phyloP scores from a whole-genome alignment of 2,113 vertebrate species.

The Oryzias woworae region DNA sequence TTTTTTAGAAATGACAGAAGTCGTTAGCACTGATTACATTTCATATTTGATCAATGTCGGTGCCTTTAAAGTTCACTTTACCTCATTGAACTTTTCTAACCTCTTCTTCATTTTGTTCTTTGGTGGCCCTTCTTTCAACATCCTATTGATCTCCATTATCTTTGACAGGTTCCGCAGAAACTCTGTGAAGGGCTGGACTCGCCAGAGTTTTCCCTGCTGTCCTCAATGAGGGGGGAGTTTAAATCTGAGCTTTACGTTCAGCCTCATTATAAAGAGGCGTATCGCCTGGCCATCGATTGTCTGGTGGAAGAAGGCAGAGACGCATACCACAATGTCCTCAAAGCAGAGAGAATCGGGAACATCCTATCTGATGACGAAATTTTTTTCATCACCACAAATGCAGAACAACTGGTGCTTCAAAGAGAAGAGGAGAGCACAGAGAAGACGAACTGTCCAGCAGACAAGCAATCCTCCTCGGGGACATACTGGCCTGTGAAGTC shows the following conservation, averaged over 20 bases:
- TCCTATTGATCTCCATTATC: conserved; percentile 27
- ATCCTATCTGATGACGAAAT: conserved; percentile 92
- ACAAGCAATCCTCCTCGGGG: conserved; percentile 86
- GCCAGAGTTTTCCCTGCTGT: conserved; percentile 81
- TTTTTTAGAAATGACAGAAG: too few relatives aligned
- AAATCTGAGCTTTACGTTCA: conserved; percentile 86
- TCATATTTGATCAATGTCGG: too few relatives aligned
- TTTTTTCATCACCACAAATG: conserved; percentile 83
- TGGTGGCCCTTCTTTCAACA: conserved; percentile 9
- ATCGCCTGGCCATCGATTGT: conserved; percentile 88
- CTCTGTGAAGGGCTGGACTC: conserved; percentile 80
- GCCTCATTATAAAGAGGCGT: conserved; percentile 94
- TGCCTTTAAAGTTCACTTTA: background rate
- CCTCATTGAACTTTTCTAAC: background rate
- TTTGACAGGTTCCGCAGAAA: conserved; percentile 45
- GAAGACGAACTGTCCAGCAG: conserved; percentile 65
- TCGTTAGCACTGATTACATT: too few relatives aligned
- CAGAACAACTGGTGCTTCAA: conserved; percentile 69
- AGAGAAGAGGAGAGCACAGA: conserved; percentile 50
- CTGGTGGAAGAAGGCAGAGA: conserved; percentile 84
- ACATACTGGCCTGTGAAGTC: conserved; percentile 96
- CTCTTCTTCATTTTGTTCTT: conserved; percentile 9
- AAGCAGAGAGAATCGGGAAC: conserved; percentile 81
- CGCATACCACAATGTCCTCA: conserved; percentile 87
- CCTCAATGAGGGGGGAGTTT: conserved; percentile 87